Base-by-base conservation (phyloP, 2,113 vertebrate species). In the Daubentonia madagascariensis region DNA sequence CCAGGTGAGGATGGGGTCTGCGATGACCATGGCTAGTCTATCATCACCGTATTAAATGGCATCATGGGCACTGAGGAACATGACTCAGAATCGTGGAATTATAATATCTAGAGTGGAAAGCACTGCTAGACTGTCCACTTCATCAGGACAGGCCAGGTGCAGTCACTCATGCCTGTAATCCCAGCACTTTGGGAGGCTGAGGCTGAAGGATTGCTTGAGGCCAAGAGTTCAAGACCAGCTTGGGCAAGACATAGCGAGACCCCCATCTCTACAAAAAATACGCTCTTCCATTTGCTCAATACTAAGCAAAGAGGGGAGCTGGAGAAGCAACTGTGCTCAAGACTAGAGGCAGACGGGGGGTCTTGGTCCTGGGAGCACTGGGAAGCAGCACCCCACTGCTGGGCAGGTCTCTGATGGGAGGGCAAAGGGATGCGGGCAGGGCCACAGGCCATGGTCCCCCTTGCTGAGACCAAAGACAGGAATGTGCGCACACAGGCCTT, bases 41-140 rank as follows among this genome's bases (percentile, higher is more conserved):
- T 9, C 22, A 72, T 48, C 35, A 11, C 40, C 37, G 10, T 0
- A 0, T 20, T 73, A 67, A 20, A 35, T 22, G 23, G 25, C 59
- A 23, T 12, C 6, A 28, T 1, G 12, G 45, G 78, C 3, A 2
- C 12, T 2, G 3, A 67, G 65, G 8, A 37, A 11, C 9, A 18
- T 8, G 6, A 8, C 1, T 2, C 0, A 0, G 37, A 67, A 37
- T 43, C 5, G 5, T 0, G 0, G 43, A n/a, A 57, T 10, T 0
- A 0, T 5, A 14, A 2, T 28, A 30, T 35, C 17, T 9, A 2
- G 40, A 65, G 20, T 9, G 40, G 35, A 70, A 68, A 67, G 43
- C 0, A 1, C 52, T 45, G 35, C 37, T 0, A 12, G 11, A 13
- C 10, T 9, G 3, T 3, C 85, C 32, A 20, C 22, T 8, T 48